phyloP scores from a whole-genome alignment of 2,797 vertebrate genomes.

The Scarus forsteni region DNA sequence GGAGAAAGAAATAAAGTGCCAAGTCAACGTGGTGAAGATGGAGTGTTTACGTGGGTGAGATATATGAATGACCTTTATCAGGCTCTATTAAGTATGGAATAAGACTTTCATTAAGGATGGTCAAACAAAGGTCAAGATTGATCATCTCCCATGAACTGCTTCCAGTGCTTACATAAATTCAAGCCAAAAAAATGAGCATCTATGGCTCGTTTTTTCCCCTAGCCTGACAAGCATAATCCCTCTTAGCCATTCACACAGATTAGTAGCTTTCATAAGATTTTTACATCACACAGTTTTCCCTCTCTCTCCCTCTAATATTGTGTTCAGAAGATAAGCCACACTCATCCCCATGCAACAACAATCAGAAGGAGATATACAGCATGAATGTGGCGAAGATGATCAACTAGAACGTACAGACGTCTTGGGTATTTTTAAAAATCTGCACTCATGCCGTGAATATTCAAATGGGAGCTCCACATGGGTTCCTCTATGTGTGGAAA shows the following conservation, averaged over 20 bases:
- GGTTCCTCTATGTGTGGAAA: slow-evolving; percentile 35
- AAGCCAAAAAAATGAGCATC: slow-evolving; percentile 43
- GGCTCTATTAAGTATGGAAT: slow-evolving; percentile 38
- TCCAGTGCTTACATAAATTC: slow-evolving; percentile 50
- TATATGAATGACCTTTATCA: slow-evolving; percentile 48
- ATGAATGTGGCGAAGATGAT: slow-evolving; percentile 31
- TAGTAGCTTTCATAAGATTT: slow-evolving; percentile 79
- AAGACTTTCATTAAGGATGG: slow-evolving; percentile 46
- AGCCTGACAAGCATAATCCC: slow-evolving; percentile 76
- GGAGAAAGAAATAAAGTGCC: slow-evolving; percentile 46
- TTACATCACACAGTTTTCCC: slow-evolving; percentile 65
- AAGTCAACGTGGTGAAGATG: slow-evolving; percentile 15
- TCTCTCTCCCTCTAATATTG: slow-evolving; percentile 61
- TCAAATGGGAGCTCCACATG: slow-evolving; percentile 16
- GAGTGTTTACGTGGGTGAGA: slow-evolving; percentile 27
- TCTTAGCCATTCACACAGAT: slow-evolving; percentile 71
- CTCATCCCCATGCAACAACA: slow-evolving; percentile 57
- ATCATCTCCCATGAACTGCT: slow-evolving; percentile 42
- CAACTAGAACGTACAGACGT: slow-evolving; percentile 12
- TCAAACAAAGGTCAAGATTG: slow-evolving; percentile 61
- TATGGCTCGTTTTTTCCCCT: slow-evolving; percentile 38
- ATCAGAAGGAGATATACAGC: slow-evolving; percentile 11
- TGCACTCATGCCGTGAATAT: slow-evolving; percentile 1
- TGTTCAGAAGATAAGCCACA: slow-evolving; percentile 69
- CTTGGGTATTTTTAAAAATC: slow-evolving; percentile 15